Base-by-base conservation (phyloP, 2,113 vertebrate genomes). In the Sceloporus tristichus region DNA sequence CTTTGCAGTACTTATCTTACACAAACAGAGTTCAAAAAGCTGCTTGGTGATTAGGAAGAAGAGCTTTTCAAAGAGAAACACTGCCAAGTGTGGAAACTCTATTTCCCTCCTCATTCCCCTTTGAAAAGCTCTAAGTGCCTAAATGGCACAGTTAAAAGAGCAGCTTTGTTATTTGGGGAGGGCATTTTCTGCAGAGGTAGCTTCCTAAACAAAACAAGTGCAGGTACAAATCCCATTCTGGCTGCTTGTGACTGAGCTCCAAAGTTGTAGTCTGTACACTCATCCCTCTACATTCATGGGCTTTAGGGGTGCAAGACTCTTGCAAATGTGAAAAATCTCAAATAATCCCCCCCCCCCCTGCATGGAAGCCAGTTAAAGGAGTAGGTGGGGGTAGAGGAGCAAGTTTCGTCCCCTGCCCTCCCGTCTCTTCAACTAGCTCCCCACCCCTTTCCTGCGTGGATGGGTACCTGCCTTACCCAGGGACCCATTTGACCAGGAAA, bases 51-150 rank as follows among this genome's bases (percentile, higher is more conserved):
- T 74, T 74, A 56, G 4, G 29, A 73, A 19, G 42, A 84, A 84
- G 68, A 71, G 16, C n/a, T 70, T 73, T 84, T 84, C 68, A 84
- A 84, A 84, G 82, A 13, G 27, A 84, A 73, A 73, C 9, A 84
- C 42, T 71, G 68, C 27, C 16, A 29, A n/a, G 5, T 74, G 3
- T 34, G 18, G 4, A 54, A 48, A 74, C 54, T 3, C 1, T 19
- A 82, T 82, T 68, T 29, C 62, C 80, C 10, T 11, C 40, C 75
- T 9, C 75, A 19, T 29, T 21, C 48, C 27, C 18, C 42, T 73
- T 54, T 84, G 68, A 71, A 73, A 84, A 71, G 27, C 70, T 84
- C 42, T 56, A 25, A 38, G 6, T 38, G 4, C 48, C 48, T 84
- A 23, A 74, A 1, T 84, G 68, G 48, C 54, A 11, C 9, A 73